Base-by-base conservation (phyloP, 1,140 invertebrate genomes). In the Bombus confusus region DNA sequence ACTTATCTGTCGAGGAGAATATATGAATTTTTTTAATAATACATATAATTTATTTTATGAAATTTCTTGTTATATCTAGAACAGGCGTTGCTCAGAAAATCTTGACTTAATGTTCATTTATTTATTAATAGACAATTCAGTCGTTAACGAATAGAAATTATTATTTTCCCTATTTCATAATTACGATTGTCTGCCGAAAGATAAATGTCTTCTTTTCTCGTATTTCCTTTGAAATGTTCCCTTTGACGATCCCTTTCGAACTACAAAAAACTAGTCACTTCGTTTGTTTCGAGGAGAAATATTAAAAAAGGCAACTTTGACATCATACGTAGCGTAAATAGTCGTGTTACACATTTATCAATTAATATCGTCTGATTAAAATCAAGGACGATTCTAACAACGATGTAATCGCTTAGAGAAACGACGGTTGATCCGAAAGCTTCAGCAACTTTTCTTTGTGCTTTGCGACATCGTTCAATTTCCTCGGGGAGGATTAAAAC, bases 401-500 rank as follows among this genome's bases (percentile, higher is more conserved):
- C 15, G n/a, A 8, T 18, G 28, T 8, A 12, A 41, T 22, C 34
- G 18, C 8, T 3, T 2, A 18, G 1, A 57, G 47, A 22, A 12
- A 25, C 6, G n/a, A 13, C 37, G 31, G 10, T 39, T 28, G 6
- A 0, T 37, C 12, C 13, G 12, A 31, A 59, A 59, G 12, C 34
- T 28, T n/a, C 28, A 12, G 12, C 18, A 25, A 79, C 34, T 79
- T 68, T 71, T n/a, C 31, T n/a, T 34, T 34, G 12, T 4, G 52
- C 59, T 43, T 73, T 71, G 66, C 41, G 10, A 43, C 34, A 41
- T 69, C 47, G 41, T 73, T 73, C 39, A 34, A 57, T 80, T 41
- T 62, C 66, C 43, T 47, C 31, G 22, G 41, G 79, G 34, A 52
- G 34, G 79, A 80, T 72, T 80, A 71, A 71, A 80, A 71, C 79